Base-by-base conservation (phyloP, 1,140 invertebrate species). In the Dendroctonus valens region DNA sequence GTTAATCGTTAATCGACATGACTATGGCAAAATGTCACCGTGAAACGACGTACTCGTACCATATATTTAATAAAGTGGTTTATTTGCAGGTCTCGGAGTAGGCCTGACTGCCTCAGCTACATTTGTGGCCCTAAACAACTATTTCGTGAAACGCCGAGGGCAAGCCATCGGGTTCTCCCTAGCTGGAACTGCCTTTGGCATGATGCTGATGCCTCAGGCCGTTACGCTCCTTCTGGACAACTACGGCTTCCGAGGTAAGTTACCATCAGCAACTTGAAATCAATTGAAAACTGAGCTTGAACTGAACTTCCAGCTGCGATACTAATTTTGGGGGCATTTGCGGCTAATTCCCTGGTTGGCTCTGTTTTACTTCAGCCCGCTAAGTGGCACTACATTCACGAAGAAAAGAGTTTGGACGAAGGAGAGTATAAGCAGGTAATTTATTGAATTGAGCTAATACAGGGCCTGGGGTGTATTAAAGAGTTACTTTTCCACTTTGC, bases 121-220 rank as follows among this genome's bases (percentile, higher is more conserved):
- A 0, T 90, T 91, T 72, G 88, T 91, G 11, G 87, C 88, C 0
- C 73, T 91, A 0, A 90, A 89, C 72, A 86, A 87, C 70, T 91
- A 88, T 73, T 91, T 91, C 69, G 80, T 85, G 15, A 85, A 89
- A 74, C 86, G 86, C 72, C 83, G 88, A 9, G 89, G 89, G 6
- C 89, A 90, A 76, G 89, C 89, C 0, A 87, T 91, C 3, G 89
- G 89, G 0, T 78, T 89, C 14, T 89, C 89, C 0, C 86, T 91
- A 83, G 89, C 88, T 5, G 89, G 89, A 0, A 90, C 89, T 0
- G 88, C 87, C 3, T 80, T 90, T 57, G 89, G 88, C 1, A 85
- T 90, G 79, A 86, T 91, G 82, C 77, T 89, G 6, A 87, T 91
- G 83, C 89, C 89, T 11, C 88, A 90, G 72, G 81, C 87, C 61